A percentile compares a stretch with the other conserved stretches of the same genome.
phyloP scores from a whole-genome alignment of 2,888 invertebrate species.

The Catocala nupta region DNA sequence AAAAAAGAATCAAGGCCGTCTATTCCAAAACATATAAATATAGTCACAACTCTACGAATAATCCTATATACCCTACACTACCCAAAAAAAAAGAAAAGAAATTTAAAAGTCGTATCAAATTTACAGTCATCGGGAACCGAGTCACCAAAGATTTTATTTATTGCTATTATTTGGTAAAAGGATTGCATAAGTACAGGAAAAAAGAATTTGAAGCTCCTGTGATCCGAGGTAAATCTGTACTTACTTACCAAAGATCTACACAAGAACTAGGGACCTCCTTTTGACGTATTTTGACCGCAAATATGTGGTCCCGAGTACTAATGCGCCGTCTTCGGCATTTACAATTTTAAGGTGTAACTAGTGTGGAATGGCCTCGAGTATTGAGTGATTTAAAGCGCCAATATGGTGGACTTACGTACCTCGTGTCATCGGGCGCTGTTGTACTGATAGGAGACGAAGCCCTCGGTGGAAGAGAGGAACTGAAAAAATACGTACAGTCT shows the following conservation, averaged over 20 bases:
- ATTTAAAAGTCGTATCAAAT: constrained; percentile 55
- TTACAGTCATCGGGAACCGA: constrained; percentile 74
- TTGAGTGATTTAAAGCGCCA: constrained; percentile 71
- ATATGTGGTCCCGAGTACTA: too few species aligned
- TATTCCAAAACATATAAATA: constrained; percentile 62
- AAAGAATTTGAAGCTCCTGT: constrained; percentile 68
- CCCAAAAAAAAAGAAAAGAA: constrained; percentile 52
- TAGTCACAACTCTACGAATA: constrained; percentile 74
- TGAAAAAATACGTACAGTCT: constrained; percentile 75
- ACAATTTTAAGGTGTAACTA: constrained; percentile 64
- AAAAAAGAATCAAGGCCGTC: constrained; percentile 63
- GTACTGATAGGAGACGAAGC: constrained; percentile 82
- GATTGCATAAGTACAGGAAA: constrained; percentile 72
- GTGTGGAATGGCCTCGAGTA: constrained; percentile 76
- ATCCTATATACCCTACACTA: constrained; percentile 63
- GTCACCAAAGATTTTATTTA: constrained; percentile 74
- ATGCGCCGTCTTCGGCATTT: neutral
- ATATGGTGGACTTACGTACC: constrained; percentile 81
- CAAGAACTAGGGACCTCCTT: too few species aligned
- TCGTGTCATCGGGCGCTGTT: constrained; percentile 76
- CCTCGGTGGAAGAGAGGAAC: constrained; percentile 84
- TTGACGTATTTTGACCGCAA: too few species aligned
- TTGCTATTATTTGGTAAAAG: constrained; percentile 67
- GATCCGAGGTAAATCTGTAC: constrained; percentile 65
- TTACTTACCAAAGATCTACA: neutral